phyloP scores from a whole-genome alignment of 2,113 vertebrate genomes.

The Gulo gulo region DNA sequence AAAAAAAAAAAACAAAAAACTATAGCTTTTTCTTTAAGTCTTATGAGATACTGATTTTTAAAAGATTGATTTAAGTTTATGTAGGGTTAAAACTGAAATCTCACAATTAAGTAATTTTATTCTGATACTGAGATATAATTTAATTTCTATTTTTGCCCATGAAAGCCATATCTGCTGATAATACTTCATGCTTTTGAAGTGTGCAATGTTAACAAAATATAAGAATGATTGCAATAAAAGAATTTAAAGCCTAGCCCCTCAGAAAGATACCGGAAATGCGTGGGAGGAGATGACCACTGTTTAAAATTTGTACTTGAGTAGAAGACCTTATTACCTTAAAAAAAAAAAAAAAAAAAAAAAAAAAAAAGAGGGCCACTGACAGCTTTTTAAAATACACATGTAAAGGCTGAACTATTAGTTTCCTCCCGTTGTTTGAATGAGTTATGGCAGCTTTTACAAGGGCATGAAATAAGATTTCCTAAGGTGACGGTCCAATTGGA shows the following conservation, averaged over 20 bases:
- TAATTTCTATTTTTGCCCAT: conserved; percentile 3
- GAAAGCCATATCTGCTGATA: conserved; percentile 31
- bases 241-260: conserved; percentile 48
- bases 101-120: conserved; percentile 69
- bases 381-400: conserved; percentile 65
- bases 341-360: neutral
- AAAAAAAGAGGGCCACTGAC: conserved; percentile 43
- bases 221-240: conserved; percentile 65
- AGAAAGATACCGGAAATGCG: conserved; percentile 65
- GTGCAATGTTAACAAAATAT: conserved; percentile 59
- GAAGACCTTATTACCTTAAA: conserved; percentile 71
- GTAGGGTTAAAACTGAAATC: conserved; percentile 65
- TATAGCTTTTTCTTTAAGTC: neutral
- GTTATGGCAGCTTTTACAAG: conserved; percentile 41
- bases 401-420: conserved; percentile 73
- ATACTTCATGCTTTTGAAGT: conserved; percentile 50
- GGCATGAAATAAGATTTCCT: conserved; percentile 62
- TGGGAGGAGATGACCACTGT: conserved; percentile 1
- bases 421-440: conserved; percentile 69
- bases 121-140: conserved; percentile 55
- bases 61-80: neutral
- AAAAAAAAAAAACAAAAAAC: neutral
- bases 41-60: neutral
- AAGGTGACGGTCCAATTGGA: conserved; percentile 46
- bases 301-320: conserved; percentile 60